Evolutionary conservation across 1,140 invertebrate genomes (phyloP), one percentile per base, ranked within the genome.

Genomic region (Drosophila paulistorum): DNA sequence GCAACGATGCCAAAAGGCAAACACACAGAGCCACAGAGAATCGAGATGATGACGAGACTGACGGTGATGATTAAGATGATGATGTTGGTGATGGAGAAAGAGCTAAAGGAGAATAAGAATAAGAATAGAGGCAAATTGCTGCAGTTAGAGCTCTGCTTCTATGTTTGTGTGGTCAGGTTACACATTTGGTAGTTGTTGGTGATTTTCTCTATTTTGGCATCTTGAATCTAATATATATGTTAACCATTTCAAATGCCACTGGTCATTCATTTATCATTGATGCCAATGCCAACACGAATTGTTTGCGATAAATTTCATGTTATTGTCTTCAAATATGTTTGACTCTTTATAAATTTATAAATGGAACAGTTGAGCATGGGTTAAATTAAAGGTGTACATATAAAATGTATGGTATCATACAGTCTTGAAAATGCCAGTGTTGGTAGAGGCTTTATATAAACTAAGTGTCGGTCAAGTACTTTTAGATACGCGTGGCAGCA

Each of bases 1-100:
- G 75, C 82, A 78, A 51, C 74, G 60, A 62, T 54, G 77, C 73
- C 81, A 84, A 76, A 51, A 66, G 65, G 69, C 77, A 79, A 80
- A 84, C 68, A 68, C 48, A 14, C 41, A 37, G 35, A 64, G 9
- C 45, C 45, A 23, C 9, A 51, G 45, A 20, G 20, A 51, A 48
- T 48, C 4, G 17, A 48, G 7, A 48, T 17, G 14, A 48, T 48
- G 45, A 9, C 45, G 6, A 48, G 37, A 5, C 54, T 23, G 42
- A 35, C 39, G 23, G 13, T 11, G 11, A 67, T 57, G 41, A 42
- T 11, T 0, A n/a, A 14, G 58, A 61, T 23, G 9, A 23, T 2
- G 20, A 23, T 10, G 20, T 60, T 20, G 13, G 17, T 20, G 14
- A 45, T 10, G 14, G 2, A 2, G 45, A 48, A 10, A 9, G 17